A percentile compares a stretch with the other conserved stretches of the same genome.
phyloP scores from a whole-genome alignment of 2,888 invertebrate species.

The Aphidoletes aphidimyza region DNA sequence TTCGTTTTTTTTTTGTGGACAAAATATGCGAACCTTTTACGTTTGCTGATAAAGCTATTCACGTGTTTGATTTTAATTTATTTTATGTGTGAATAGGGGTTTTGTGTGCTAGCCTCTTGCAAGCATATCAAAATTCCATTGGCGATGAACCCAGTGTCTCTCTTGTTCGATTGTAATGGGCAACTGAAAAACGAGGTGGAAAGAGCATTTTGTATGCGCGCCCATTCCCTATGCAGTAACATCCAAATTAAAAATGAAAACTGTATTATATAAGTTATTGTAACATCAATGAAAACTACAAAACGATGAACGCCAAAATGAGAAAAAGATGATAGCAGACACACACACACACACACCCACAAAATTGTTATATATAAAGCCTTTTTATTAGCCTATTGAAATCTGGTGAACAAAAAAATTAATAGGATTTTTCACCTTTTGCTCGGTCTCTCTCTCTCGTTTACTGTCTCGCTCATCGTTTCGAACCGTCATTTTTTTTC shows the following conservation, averaged over 20 bases:
- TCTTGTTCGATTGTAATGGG: background rate
- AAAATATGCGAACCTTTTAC: conserved; percentile 2
- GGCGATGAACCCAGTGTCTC: background rate
- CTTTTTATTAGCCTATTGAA: conserved; percentile 44
- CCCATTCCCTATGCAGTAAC: background rate
- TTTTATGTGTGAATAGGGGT: background rate
- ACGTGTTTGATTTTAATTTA: conserved; percentile 36
- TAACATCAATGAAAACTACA: background rate
- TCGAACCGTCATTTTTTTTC: background rate
- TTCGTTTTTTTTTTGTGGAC: too few species aligned
- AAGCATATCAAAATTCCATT: background rate
- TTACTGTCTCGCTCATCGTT: background rate
- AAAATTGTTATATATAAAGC: conserved; percentile 24
- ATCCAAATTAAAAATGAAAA: background rate
- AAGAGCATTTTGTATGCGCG: background rate
- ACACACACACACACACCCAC: too few species aligned
- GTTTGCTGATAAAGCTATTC: background rate
- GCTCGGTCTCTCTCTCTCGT: background rate
- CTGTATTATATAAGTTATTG: background rate
- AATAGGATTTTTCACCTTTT: conserved; percentile 33
- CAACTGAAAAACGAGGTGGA: background rate
- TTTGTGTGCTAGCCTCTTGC: background rate
- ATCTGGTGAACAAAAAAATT: conserved; percentile 7
- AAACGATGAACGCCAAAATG: background rate
- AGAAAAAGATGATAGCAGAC: background rate